Conservation (phyloP, 2,888 invertebrate genomes). For the Heliconius ismenius region DNA sequence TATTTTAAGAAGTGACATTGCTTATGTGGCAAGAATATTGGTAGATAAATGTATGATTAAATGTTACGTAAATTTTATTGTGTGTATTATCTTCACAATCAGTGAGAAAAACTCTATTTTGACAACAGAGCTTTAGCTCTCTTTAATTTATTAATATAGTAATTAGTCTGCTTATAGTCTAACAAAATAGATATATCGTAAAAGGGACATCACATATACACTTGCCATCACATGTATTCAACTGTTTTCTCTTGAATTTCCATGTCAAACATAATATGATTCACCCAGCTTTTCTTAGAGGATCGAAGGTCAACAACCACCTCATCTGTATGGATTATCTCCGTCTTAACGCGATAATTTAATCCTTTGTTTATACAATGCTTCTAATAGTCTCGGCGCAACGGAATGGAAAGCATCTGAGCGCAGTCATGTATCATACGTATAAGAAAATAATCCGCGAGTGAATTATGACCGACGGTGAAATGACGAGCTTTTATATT, state of each 20-base stretch:
- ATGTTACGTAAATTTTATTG: not conserved
- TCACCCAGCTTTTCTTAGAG: constrained; percentile 48
- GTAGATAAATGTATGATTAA: not conserved
- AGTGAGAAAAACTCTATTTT: not conserved
- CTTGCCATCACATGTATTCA: not conserved
- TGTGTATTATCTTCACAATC: not conserved
- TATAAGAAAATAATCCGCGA: constrained; percentile 75
- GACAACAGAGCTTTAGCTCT: not conserved
- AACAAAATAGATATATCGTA: too few species aligned
- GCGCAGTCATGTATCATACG: constrained; percentile 76
- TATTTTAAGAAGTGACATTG: constrained; percentile 1
- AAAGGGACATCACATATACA: not conserved
- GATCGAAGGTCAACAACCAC: constrained; percentile 77
- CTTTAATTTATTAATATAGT: too few species aligned
- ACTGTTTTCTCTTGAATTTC: not conserved
- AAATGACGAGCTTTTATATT: constrained; percentile 60
- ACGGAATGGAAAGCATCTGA: constrained; percentile 66
- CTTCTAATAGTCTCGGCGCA: constrained; percentile 74
- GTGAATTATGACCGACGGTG: constrained; percentile 68
- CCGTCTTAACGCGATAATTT: constrained; percentile 77
- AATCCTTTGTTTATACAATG: constrained; percentile 80
- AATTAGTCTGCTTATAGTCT: too few species aligned
- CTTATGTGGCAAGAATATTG: too few species aligned
- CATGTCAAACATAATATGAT: constrained; percentile 38
- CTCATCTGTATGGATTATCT: constrained; percentile 78